These are phyloP conservation scores for Hydrolagus colliei DNA, from an alignment of 2,797 vertebrate species.

Conservation along the genomic window DNA sequence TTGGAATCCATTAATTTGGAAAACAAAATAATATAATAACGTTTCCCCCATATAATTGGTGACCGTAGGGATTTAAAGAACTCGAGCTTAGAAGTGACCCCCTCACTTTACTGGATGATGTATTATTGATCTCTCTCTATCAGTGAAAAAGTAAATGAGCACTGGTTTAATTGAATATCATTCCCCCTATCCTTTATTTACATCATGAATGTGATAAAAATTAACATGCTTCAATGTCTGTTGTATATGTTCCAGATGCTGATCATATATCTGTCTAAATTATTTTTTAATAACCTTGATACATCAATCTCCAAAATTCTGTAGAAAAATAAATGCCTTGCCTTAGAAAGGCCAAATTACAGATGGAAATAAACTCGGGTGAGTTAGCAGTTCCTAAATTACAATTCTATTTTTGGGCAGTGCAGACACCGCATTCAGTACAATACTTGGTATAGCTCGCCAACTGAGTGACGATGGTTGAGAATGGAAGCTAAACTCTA, in stretches of 20 bases:
- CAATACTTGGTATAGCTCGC: neutral
- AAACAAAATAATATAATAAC: neutral
- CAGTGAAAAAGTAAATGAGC: neutral
- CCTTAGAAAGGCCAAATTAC: slow-evolving; percentile 1
- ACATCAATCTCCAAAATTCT: neutral
- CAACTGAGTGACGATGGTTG: neutral
- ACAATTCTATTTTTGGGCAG: neutral
- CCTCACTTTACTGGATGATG: neutral
- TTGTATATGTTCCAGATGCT: neutral
- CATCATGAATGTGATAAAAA: no score
- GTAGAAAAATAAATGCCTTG: neutral
- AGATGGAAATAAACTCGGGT: neutral
- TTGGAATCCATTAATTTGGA: slow-evolving; percentile 9
- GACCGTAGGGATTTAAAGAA: neutral
- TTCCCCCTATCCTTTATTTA: neutral
- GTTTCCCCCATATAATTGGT: neutral
- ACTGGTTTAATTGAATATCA: neutral
- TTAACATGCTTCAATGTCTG: neutral
- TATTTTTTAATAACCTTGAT: slow-evolving; percentile 21
- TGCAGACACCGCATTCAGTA: no score
- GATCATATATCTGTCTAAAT: slow-evolving; percentile 13
- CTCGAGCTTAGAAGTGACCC: neutral
- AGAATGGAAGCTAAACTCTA: neutral
- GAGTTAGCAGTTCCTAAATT: neutral
- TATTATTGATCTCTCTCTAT: neutral